Base-by-base conservation (phyloP, 2,113 vertebrate species). In the Xenopus borealis region DNA sequence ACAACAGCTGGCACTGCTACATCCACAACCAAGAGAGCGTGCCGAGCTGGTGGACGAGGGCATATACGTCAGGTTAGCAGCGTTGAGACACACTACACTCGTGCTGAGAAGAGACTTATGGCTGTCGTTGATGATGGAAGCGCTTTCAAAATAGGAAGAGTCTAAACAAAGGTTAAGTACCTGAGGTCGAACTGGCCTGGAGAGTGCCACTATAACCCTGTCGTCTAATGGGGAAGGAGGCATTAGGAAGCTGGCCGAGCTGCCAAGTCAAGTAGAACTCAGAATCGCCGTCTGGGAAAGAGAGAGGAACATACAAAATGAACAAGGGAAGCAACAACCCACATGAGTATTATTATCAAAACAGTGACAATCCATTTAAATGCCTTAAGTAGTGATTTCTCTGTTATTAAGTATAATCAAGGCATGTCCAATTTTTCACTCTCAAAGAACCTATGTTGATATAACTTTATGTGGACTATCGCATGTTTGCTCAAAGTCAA, bases 41-140 rank as follows among this genome's bases (percentile, higher is more conserved):
- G 95, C 94, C 93, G 97, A 98, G 92, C 97, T 92, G 91, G 95
- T 96, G 88, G 97, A 95, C 93, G 97, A 98, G 96, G 97, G 97
- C 97, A 99, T 99, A 98, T 96, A 98, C 94, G 94, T 94, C 88
- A 98, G 93, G 88, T 97, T 94, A 82, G 92, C 93, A 89, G 94
- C 89, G 92, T 93, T 92, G 79, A 97, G 94, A 88, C 95, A 94
- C 90, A 95, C 94, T 53, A 92, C 92, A 62, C 95, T 91, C 84
- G 94, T 79, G 82, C 92, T 80, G 10, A 94, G 91, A 80, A 95
- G 87, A 44, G 91, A 82, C 72, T 87, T 72, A 83, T 82, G 85
- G 82, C 77, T 91, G 87, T 79, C 83, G 66, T 90, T 53, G 17
- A 82, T 77, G 18, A 91, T 84, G 72, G 91, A 69, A 78, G 88